Conservation (phyloP, 2,888 invertebrate genomes). For the Ectobius pallidus region DNA sequence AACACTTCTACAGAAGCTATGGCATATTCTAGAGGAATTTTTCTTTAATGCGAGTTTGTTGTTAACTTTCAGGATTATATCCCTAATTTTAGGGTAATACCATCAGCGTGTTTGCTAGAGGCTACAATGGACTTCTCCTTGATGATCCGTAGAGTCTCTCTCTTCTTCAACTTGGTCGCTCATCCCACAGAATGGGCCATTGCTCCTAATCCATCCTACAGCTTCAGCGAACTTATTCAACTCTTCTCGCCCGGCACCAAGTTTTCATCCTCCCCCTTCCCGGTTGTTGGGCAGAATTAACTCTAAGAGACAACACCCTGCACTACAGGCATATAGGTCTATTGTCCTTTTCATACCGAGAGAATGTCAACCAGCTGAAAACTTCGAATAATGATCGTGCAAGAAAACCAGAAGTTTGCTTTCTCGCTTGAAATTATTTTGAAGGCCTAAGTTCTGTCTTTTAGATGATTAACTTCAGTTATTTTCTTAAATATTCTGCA, state of each 20-base stretch:
- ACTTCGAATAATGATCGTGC: no score
- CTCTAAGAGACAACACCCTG: not conserved
- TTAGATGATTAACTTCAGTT: no score
- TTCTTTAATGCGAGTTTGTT: conserved; percentile 21
- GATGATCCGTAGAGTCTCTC: conserved; percentile 1
- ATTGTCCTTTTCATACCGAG: no score
- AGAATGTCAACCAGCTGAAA: no score
- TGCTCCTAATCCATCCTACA: conserved; percentile 29
- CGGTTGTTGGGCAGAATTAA: not conserved
- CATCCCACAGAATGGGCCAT: conserved; percentile 31
- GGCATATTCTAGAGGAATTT: not conserved
- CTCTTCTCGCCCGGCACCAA: conserved; percentile 9
- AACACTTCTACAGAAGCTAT: not conserved
- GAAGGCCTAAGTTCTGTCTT: no score
- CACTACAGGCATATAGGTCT: not conserved
- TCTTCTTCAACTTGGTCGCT: conserved; percentile 21
- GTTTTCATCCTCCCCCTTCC: not conserved
- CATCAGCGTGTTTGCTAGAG: conserved; percentile 22
- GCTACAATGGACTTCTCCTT: conserved; percentile 23
- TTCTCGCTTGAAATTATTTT: no score
- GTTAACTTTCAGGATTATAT: conserved; percentile 26
- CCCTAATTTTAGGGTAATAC: conserved; percentile 23
- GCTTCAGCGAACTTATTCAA: conserved; percentile 18
- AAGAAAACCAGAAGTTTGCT: no score
- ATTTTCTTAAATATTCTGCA: no score